Evolutionary conservation across 2,113 vertebrate species (phyloP), one percentile per base, ranked within the genome.

Genomic region (Gila orcuttii): DNA sequence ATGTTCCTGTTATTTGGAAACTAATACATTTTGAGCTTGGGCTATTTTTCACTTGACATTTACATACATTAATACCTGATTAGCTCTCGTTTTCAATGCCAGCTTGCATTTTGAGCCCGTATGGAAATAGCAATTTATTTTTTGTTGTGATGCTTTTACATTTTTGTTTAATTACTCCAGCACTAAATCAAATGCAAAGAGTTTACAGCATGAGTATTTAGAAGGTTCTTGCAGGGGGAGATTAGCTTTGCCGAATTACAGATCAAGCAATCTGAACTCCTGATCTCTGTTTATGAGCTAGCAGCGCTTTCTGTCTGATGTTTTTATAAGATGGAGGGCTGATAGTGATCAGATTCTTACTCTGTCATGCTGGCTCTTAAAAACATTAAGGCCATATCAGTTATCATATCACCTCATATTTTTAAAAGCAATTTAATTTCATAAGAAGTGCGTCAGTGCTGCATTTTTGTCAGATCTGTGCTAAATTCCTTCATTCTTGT

Each of bases 231-330:
- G 76, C 84, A 17, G 82, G 47, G 84, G 62, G 36, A 92, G 90
- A 93, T 93, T 92, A 93, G 85, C 28, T 88, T 89, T 47, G 88
- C 85, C 57, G 87, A 87, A 91, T 93, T 93, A 88, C 88, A 77
- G 78, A 92, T 91, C 85, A 89, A 71, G 52, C 88, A 89, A 92
- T 93, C 91, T 90, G 6, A 76, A 84, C 82, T 89, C 74, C 74
- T 86, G 88, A 95, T 94, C 92, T 94, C 88, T 74, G 87, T 88
- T 92, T 87, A 88, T 88, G 86, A 62, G 69, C 89, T 84, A 82
- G 57, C 68, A 85, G 88, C 79, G 82, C 88, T 91, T 87, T 86
- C 88, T 89, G 87, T 89, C 91, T 92, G 83, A 94, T 83, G 90
- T 62, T 93, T 89, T 82, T 93, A n/a, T 89, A 87, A 92, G 92